phyloP scores from a whole-genome alignment of 2,888 invertebrate genomes.

The Aquatica leii region DNA sequence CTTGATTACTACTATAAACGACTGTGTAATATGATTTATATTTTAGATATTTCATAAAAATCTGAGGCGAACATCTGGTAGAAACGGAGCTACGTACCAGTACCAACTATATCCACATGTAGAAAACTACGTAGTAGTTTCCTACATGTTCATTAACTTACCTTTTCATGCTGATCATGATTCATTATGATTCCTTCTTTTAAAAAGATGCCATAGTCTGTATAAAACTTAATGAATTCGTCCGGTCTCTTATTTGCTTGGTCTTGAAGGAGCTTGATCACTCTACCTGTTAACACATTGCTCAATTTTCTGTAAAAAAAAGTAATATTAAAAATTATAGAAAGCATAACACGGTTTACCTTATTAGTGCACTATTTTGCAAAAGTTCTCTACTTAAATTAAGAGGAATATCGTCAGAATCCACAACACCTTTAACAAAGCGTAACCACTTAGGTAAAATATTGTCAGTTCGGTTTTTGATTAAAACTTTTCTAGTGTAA shows the following conservation, averaged over 20 bases:
- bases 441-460: slow-evolving; percentile 94
- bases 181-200: slow-evolving; percentile 95
- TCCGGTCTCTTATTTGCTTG: slow-evolving; percentile 83
- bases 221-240: slow-evolving; percentile 86
- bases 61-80: too few relatives aligned
- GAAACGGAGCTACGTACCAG: too few relatives aligned
- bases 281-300: slow-evolving; percentile 82
- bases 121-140: too few relatives aligned
- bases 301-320: slow-evolving; percentile 75
- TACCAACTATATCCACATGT: too few relatives aligned
- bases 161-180: slow-evolving; percentile 81
- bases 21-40: too few relatives aligned
- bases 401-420: slow-evolving; percentile 97
- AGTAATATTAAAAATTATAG: slow-evolving; percentile 1
- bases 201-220: slow-evolving; percentile 90
- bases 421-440: slow-evolving; percentile 96
- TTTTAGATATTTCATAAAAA: too few relatives aligned
- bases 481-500: slow-evolving; percentile 91
- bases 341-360: slow-evolving; percentile 60
- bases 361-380: slow-evolving; percentile 91
- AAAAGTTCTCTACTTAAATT: slow-evolving; percentile 95
- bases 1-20: too few relatives aligned
- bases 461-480: slow-evolving; percentile 89
- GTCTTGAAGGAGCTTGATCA: slow-evolving; percentile 86
- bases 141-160: slow-evolving; percentile 59